Evolutionary conservation across 2,113 vertebrate species (phyloP).

Genomic region (Circaetus cinerascens): DNA sequence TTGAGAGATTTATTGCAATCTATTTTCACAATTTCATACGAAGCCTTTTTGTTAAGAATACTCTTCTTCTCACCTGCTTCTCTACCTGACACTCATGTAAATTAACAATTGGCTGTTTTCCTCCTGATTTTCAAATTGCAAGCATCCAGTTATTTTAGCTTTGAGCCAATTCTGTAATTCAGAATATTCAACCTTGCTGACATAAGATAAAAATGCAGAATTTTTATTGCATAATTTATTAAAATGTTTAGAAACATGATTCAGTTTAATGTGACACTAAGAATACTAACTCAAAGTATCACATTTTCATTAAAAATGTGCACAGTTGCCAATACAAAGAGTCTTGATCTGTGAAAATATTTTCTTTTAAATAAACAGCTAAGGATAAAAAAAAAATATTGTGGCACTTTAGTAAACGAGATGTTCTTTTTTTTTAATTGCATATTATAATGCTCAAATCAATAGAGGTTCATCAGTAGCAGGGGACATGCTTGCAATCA

Average conservation of each 20-base stretch:
- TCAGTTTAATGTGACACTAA: slow-evolving; percentile 23
- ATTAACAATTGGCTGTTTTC: background rate
- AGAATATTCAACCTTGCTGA: slow-evolving; percentile 8
- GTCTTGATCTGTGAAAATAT: slow-evolving; percentile 50
- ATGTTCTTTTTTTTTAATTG: slow-evolving; percentile 16
- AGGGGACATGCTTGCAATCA: background rate
- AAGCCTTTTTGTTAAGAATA: slow-evolving; percentile 13
- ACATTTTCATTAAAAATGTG: slow-evolving; percentile 62
- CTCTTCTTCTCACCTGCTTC: slow-evolving; percentile 27
- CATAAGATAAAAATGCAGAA: slow-evolving; percentile 53
- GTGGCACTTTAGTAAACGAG: slow-evolving; percentile 64
- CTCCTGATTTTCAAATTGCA: background rate
- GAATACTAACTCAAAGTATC: slow-evolving; percentile 43
- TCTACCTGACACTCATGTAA: background rate
- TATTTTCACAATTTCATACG: slow-evolving; percentile 35
- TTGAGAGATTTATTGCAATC: slow-evolving; percentile 71
- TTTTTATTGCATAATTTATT: slow-evolving; percentile 44
- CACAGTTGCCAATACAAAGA: slow-evolving; percentile 44
- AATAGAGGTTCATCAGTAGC: slow-evolving; percentile 12
- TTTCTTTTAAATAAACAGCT: slow-evolving; percentile 48
- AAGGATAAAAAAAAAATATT: slow-evolving; percentile 39
- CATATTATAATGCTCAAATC: slow-evolving; percentile 25
- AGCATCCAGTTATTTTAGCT: slow-evolving; percentile 17
- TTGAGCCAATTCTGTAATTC: slow-evolving; percentile 26
- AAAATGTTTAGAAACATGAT: slow-evolving; percentile 63